These are phyloP conservation scores for Megalops cyprinoides DNA, from an alignment of 2,797 vertebrate genomes.

Conservation along the genomic window DNA sequence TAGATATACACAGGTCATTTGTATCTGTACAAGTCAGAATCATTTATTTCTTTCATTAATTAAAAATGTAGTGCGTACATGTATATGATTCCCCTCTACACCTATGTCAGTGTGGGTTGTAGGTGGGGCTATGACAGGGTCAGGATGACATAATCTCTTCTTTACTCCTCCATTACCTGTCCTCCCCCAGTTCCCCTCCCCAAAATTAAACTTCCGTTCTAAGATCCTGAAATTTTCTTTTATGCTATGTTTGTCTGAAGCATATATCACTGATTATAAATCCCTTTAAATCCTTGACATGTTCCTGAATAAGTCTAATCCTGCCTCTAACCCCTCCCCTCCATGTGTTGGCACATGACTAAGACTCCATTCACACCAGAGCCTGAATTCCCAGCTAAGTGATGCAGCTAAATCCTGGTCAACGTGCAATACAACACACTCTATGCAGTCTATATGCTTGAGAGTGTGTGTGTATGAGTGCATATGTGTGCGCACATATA, in stretches of 20 bases:
- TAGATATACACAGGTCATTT: too few species aligned
- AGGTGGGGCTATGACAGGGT: background rate
- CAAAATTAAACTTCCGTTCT: background rate
- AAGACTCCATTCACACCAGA: constrained; percentile 19
- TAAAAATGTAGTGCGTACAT: background rate
- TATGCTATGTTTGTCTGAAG: background rate
- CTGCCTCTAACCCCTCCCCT: background rate
- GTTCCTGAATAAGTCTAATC: constrained; percentile 32
- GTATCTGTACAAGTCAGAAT: background rate
- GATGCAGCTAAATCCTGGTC: background rate
- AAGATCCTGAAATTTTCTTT: background rate
- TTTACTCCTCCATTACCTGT: too few species aligned
- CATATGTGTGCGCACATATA: constrained; percentile 27
- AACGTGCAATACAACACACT: constrained; percentile 22
- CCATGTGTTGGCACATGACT: constrained; percentile 25
- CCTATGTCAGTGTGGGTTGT: background rate
- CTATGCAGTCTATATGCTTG: constrained; percentile 17
- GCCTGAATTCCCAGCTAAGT: background rate
- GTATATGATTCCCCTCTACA: too few species aligned
- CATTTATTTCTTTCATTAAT: constrained; percentile 2
- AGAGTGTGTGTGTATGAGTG: constrained; percentile 33
- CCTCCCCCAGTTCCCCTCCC: too few species aligned
- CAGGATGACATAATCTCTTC: background rate
- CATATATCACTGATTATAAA: constrained; percentile 5
- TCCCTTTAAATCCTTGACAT: constrained; percentile 61